A percentile compares a stretch with the other conserved stretches of the same genome.
Conservation (phyloP, 1,140 invertebrate species). For the Drosophila chauvacae region DNA sequence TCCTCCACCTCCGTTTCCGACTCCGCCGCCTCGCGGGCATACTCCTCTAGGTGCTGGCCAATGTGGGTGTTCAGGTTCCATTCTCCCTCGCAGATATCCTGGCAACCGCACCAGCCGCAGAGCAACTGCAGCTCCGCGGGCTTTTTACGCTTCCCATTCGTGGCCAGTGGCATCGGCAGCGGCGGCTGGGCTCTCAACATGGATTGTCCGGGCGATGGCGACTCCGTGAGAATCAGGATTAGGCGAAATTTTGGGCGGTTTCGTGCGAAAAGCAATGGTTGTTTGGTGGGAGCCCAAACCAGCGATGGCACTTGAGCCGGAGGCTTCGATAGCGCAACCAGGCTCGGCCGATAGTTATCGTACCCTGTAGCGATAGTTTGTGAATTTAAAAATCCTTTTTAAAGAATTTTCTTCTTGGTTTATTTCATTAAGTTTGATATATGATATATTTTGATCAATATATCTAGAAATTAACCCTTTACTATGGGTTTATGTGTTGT, state of each 20-base stretch:
- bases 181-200: constrained; percentile 17
- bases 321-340: constrained; percentile 3
- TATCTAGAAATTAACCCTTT: not conserved
- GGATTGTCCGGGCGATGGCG: not conserved
- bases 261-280: constrained; percentile 12
- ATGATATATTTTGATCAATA: not conserved
- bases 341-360: not conserved
- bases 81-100: constrained; percentile 46
- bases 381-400: constrained; percentile 1
- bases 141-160: constrained; percentile 53
- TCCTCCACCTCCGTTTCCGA: not conserved
- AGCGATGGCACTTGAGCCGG: constrained; percentile 13
- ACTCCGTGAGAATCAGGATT: not conserved
- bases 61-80: constrained; percentile 75
- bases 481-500: not conserved
- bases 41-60: constrained; percentile 54
- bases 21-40: constrained; percentile 5
- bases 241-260: constrained; percentile 11
- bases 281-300: constrained; percentile 22
- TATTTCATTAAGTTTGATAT: not conserved
- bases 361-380: not conserved
- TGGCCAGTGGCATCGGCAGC: not conserved
- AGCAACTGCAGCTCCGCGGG: constrained; percentile 33
- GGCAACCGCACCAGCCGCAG: constrained; percentile 67
- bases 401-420: too few relatives aligned